Evolutionary conservation across 2,113 vertebrate genomes (phyloP).

Genomic region (Eulemur macaco): DNA sequence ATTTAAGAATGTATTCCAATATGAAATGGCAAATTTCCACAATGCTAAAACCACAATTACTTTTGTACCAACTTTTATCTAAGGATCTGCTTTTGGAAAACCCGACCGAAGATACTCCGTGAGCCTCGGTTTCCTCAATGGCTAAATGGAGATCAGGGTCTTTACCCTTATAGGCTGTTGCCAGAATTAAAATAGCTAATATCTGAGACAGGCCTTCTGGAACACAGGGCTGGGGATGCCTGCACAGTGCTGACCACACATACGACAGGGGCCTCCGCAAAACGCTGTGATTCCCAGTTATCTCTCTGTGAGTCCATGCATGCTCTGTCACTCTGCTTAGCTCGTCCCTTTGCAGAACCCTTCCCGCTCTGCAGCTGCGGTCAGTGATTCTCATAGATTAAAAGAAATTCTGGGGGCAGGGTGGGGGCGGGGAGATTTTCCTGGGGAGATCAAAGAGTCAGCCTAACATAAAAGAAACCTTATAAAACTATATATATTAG

Average conservation of each 20-base stretch:
- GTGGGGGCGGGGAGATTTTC: slow-evolving; percentile 70
- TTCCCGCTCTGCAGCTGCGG: slow-evolving; percentile 82
- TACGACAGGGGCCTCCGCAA: background rate
- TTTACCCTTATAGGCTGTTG: background rate
- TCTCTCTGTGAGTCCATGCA: background rate
- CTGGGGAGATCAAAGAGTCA: slow-evolving; percentile 85
- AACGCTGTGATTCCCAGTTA: background rate
- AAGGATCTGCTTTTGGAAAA: background rate
- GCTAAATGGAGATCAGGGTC: background rate
- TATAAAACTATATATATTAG: slow-evolving; percentile 83
- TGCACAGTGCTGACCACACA: rapidly evolving
- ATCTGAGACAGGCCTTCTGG: background rate
- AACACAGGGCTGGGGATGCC: rapidly evolving
- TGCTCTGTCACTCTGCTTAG: background rate
- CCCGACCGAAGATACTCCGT: background rate
- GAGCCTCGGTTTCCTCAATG: background rate
- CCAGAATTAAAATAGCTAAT: background rate
- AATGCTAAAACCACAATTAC: too few relatives aligned
- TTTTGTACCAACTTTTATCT: background rate
- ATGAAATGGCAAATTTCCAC: too few relatives aligned
- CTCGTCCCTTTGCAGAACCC: slow-evolving; percentile 71
- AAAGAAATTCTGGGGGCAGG: slow-evolving; percentile 82
- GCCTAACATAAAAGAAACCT: slow-evolving; percentile 84
- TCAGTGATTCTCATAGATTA: slow-evolving; percentile 84
- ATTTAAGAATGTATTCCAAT: too few relatives aligned